A percentile compares a stretch with the other conserved stretches of the same genome.
Conservation (phyloP, 2,888 invertebrate genomes). For the Drosophila cracens region DNA sequence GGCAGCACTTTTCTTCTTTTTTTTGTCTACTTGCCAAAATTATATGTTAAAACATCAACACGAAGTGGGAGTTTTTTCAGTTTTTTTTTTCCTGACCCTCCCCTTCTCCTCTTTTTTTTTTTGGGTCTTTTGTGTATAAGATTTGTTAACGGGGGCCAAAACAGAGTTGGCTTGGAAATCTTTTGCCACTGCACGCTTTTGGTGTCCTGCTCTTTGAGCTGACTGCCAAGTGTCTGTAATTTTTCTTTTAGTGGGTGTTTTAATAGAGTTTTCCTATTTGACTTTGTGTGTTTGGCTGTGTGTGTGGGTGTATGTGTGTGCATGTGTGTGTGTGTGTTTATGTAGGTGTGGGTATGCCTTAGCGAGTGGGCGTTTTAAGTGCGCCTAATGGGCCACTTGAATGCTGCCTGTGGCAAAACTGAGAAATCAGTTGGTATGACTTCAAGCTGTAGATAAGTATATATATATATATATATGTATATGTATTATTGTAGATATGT, state of each 20-base stretch:
- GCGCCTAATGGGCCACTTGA: constrained; percentile 67
- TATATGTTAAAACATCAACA: constrained; percentile 71
- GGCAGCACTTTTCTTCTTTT: constrained; percentile 50
- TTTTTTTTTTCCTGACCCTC: constrained; percentile 4
- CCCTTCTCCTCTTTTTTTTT: constrained; percentile 11
- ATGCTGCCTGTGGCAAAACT: constrained; percentile 57
- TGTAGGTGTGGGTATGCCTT: constrained; percentile 16
- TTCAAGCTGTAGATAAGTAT: constrained; percentile 9
- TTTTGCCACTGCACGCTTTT: constrained; percentile 32
- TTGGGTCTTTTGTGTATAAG: constrained; percentile 54
- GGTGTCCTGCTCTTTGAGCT: constrained; percentile 59
- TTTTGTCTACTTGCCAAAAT: constrained; percentile 63
- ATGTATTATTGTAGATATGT: neutral
- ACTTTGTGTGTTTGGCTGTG: constrained; percentile 26
- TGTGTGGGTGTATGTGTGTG: constrained; percentile 15
- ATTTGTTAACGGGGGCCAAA: constrained; percentile 54
- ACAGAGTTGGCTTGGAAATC: constrained; percentile 38
- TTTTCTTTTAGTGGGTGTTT: constrained; percentile 71
- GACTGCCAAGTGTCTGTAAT: constrained; percentile 76
- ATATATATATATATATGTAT: neutral
- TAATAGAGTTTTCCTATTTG: constrained; percentile 65
- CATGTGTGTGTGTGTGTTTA: constrained; percentile 11
- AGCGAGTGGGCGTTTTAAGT: constrained; percentile 67
- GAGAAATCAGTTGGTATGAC: constrained; percentile 44
- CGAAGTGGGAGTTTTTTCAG: constrained; percentile 33